Evolutionary conservation across 2,888 invertebrate genomes (phyloP).

Genomic region (Pheosia gnoma): DNA sequence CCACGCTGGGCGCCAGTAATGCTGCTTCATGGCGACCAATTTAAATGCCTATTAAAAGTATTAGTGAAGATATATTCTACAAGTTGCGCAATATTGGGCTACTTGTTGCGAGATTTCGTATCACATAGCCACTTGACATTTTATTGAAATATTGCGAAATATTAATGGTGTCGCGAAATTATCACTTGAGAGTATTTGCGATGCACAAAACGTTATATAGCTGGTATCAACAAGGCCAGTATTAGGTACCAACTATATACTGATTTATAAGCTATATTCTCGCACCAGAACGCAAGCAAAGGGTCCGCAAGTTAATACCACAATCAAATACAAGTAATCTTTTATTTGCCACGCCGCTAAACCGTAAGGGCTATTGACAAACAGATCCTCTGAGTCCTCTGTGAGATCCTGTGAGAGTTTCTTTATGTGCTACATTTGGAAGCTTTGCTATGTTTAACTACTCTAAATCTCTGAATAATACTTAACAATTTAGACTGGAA

Average conservation of each 20-base stretch:
- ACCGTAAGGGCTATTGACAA: not conserved
- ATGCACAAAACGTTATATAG: too few species aligned
- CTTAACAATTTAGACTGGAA: slow-evolving; percentile 25
- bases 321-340: not conserved
- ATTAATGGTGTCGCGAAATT: too few species aligned
- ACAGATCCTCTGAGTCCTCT: not conserved
- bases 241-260: too few species aligned
- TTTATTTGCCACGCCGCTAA: slow-evolving; percentile 1
- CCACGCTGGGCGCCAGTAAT: slow-evolving; percentile 74
- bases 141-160: too few species aligned
- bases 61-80: too few species aligned
- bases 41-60: too few species aligned
- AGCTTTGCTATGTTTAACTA: slow-evolving; percentile 31
- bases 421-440: slow-evolving; percentile 52
- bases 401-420: too few species aligned
- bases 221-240: too few species aligned
- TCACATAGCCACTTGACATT: too few species aligned
- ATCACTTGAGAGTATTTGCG: too few species aligned
- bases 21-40: slow-evolving; percentile 3
- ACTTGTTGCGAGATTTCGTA: too few species aligned
- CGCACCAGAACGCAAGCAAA: not conserved
- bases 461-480: slow-evolving; percentile 26
- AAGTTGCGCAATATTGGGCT: too few species aligned
- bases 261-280: not conserved
- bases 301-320: not conserved